phyloP scores from a whole-genome alignment of 2,888 invertebrate genomes.

The Halictus quadricinctus region DNA sequence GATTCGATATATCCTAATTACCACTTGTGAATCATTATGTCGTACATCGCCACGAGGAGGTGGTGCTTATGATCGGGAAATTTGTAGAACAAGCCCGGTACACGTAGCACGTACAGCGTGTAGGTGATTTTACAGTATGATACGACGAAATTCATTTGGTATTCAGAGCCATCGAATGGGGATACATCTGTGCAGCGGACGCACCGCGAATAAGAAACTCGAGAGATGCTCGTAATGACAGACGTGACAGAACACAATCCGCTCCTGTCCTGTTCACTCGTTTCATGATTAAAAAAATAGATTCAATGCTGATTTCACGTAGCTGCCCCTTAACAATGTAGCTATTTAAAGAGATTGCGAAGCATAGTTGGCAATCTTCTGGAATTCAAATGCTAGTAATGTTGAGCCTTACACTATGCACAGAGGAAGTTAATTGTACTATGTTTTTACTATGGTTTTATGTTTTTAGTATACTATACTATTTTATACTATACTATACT shows the following conservation, averaged over 20 bases:
- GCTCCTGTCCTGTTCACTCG: neutral
- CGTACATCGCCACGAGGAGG: neutral
- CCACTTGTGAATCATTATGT: neutral
- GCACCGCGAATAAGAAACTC: constrained; percentile 66
- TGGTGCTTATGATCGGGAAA: neutral
- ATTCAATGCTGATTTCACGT: neutral
- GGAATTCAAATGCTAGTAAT: neutral
- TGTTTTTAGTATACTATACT: too few species aligned
- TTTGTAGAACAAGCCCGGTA: constrained; percentile 41
- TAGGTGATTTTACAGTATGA: constrained; percentile 35
- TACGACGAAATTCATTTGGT: constrained; percentile 62
- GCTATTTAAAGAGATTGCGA: constrained; percentile 46
- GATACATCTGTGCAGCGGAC: constrained; percentile 74
- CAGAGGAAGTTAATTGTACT: too few species aligned
- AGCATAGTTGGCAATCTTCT: neutral
- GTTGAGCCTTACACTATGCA: too few species aligned
- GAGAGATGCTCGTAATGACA: constrained; percentile 16
- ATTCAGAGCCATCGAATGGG: constrained; percentile 69
- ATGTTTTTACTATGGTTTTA: too few species aligned
- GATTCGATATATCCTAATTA: neutral
- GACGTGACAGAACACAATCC: constrained; percentile 24
- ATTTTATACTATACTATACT: too few species aligned
- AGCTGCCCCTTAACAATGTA: neutral
- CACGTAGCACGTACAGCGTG: constrained; percentile 9
- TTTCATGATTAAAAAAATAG: neutral